These are phyloP conservation scores for Oligia strigilis DNA, from an alignment of 2,888 invertebrate genomes.

Conservation along the genomic window DNA sequence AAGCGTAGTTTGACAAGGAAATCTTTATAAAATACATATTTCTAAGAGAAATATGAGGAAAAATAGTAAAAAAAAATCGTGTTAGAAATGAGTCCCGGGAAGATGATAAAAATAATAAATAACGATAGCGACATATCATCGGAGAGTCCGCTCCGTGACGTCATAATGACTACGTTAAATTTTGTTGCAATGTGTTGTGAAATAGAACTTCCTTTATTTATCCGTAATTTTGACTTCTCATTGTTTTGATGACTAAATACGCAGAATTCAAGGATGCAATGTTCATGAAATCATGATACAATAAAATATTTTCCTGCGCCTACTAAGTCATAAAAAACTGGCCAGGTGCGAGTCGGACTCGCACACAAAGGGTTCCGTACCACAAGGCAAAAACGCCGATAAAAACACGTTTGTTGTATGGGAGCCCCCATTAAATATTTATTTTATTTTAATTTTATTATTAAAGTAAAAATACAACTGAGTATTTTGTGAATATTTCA, in stretches of 20 bases:
- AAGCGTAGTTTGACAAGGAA: slow-evolving; percentile 1
- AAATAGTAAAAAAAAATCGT: slow-evolving; percentile 7
- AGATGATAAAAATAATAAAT: slow-evolving; percentile 37
- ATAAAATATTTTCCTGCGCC: background rate
- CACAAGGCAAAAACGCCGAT: no score
- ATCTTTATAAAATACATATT: slow-evolving; percentile 30
- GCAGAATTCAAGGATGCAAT: background rate
- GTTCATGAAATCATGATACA: background rate
- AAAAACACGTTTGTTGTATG: no score
- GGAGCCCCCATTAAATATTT: no score
- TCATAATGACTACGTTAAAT: slow-evolving; percentile 45
- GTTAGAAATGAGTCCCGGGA: slow-evolving; percentile 26
- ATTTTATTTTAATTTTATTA: no score
- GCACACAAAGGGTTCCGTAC: no score
- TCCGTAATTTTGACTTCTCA: slow-evolving; percentile 15
- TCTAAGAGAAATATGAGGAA: slow-evolving; percentile 17
- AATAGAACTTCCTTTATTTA: slow-evolving; percentile 36
- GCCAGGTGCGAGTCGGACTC: no score
- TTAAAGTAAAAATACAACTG: no score
- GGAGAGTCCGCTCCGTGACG: slow-evolving; percentile 10
- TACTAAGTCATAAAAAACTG: background rate
- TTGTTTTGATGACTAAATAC: slow-evolving; percentile 26
- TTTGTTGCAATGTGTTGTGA: slow-evolving; percentile 59
- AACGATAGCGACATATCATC: slow-evolving; percentile 29
- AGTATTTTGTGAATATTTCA: no score